Evolutionary conservation across 2,888 invertebrate genomes (phyloP).

Genomic region (Macrostomum cliftonense): DNA sequence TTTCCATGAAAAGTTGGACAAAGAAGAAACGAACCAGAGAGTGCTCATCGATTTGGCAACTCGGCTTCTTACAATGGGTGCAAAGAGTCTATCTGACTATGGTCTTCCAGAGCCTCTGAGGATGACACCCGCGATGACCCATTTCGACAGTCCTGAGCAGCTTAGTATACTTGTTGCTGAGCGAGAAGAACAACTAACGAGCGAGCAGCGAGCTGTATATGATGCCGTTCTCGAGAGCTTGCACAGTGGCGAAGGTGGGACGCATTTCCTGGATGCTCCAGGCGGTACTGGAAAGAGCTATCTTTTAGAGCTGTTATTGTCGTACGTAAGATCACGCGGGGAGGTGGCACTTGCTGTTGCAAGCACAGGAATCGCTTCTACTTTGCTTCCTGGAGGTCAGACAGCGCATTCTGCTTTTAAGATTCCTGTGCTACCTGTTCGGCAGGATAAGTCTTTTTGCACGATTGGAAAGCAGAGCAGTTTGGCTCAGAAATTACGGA

Average conservation of each 20-base stretch:
- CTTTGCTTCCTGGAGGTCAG: constrained; percentile 22
- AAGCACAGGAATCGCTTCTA: constrained; percentile 39
- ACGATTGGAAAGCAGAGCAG: too few species aligned
- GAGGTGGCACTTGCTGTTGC: constrained; percentile 31
- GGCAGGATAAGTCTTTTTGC: too few species aligned
- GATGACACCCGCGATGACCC: too few species aligned
- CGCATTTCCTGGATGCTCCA: constrained; percentile 35
- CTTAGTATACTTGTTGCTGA: too few species aligned
- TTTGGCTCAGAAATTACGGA: constrained; percentile 7
- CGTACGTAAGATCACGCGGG: constrained; percentile 20
- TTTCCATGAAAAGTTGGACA: too few species aligned
- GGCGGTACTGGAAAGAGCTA: constrained; percentile 29
- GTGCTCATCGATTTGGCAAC: too few species aligned
- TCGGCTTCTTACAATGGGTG: too few species aligned
- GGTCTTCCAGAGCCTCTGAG: too few species aligned
- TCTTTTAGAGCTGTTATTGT: not conserved
- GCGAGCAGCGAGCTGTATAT: not conserved
- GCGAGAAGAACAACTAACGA: not conserved
- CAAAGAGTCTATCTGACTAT: too few species aligned
- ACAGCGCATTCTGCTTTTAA: constrained; percentile 16
- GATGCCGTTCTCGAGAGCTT: constrained; percentile 1
- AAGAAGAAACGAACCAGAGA: too few species aligned
- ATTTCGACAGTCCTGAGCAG: too few species aligned
- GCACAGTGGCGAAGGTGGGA: constrained; percentile 9
- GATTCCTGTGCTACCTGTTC: constrained; percentile 12